A percentile compares a stretch with the other conserved stretches of the same genome.
phyloP scores from a whole-genome alignment of 1,140 invertebrate species.

The Tetranychus urticae region DNA sequence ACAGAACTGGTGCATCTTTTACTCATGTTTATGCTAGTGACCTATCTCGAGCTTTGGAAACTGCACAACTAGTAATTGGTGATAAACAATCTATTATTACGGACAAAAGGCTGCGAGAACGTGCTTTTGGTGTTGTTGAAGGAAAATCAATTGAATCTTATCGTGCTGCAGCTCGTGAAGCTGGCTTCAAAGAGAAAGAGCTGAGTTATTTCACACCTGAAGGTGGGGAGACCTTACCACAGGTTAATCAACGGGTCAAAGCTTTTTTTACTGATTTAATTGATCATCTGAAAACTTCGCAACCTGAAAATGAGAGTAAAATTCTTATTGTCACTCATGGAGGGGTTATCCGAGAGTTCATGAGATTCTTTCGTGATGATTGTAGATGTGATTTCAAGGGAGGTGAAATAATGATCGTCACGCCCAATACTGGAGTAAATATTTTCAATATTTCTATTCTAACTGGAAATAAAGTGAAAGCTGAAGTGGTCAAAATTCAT shows the following conservation, averaged over 20 bases:
- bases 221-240: constrained; percentile 2
- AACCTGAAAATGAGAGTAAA: background rate
- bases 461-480: background rate
- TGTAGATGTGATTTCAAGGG: background rate
- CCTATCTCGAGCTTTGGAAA: constrained; percentile 6
- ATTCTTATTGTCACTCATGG: constrained; percentile 8
- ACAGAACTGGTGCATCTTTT: background rate
- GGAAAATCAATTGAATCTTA: constrained; percentile 3
- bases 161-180: background rate
- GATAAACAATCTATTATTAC: background rate
- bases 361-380: constrained; percentile 1
- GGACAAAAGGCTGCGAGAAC: constrained; percentile 3
- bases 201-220: constrained; percentile 2
- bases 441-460: constrained; percentile 2
- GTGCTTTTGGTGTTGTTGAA: constrained; percentile 5
- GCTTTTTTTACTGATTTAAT: background rate
- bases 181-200: background rate
- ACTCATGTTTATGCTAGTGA: constrained; percentile 2
- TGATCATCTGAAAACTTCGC: background rate
- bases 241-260: constrained; percentile 3
- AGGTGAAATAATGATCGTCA: background rate
- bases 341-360: constrained; percentile 8
- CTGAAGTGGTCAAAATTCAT: constrained; percentile 5
- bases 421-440: constrained; percentile 8
- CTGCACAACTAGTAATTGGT: background rate